Conservation (phyloP, 2,888 invertebrate species). For the Hypselothyrea guttata region DNA sequence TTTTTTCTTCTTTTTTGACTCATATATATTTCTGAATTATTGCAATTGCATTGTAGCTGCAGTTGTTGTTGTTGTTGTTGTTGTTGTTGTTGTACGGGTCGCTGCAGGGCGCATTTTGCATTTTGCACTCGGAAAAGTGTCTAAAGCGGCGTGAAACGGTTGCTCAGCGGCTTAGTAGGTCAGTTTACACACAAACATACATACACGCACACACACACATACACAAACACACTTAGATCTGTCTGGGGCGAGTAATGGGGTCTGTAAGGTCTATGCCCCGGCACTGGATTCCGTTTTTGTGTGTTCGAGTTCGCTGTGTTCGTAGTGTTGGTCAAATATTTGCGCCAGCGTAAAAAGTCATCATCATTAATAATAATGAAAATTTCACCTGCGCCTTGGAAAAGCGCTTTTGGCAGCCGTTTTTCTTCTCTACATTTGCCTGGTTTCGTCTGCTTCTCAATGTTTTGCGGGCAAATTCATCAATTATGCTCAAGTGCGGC, state of each 20-base stretch:
- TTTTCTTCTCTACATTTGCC: neutral
- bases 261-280: conserved; percentile 16
- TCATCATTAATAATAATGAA: conserved; percentile 75
- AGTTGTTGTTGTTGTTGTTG: conserved; percentile 5
- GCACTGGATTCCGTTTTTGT: conserved; percentile 32
- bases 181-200: conserved; percentile 56
- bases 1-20: too few relatives aligned
- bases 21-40: conserved; percentile 63
- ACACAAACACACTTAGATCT: conserved; percentile 5
- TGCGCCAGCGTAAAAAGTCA: conserved; percentile 70
- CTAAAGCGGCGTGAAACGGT: neutral
- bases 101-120: conserved; percentile 61
- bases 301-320: conserved; percentile 7
- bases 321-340: conserved; percentile 68
- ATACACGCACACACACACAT: neutral
- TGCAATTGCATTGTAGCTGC: conserved; percentile 38
- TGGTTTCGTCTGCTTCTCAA: neutral
- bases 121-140: conserved; percentile 16
- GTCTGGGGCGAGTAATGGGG: conserved; percentile 21
- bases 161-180: conserved; percentile 60
- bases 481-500: conserved; percentile 58
- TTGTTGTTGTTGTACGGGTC: conserved; percentile 11
- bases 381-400: conserved; percentile 70
- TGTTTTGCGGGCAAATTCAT: conserved; percentile 49
- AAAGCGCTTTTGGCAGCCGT: conserved; percentile 45